Base-by-base conservation (phyloP, 2,797 vertebrate species). In the Yasuhikotakia modesta region DNA sequence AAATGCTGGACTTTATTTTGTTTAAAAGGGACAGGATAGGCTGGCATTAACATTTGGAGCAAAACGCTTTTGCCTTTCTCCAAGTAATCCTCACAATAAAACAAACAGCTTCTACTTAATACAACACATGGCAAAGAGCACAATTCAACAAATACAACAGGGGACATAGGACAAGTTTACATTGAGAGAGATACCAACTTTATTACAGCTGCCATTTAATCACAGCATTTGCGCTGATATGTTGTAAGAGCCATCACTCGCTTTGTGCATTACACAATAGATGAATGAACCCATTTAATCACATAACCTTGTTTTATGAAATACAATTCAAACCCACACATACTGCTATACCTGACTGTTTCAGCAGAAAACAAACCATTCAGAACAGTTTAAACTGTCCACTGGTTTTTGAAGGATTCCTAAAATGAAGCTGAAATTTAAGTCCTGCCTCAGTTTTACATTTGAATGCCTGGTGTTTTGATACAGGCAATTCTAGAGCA, bases 1-100 rank as follows among this genome's bases (percentile, higher is more conserved):
- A 79, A 82, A 82, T 85, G 84, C 79, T 85, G 72, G 83, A 87
- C 77, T 87, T 91, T 91, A 88, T 86, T 86, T 90, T 82, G 16
- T 17, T 85, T 85, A 43, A 77, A 82, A 78, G 69, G 81, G 74
- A 73, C 60, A 60, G 39, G 57, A 79, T 81, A 84, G 71, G 61
- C 87, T 86, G 86, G 86, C 87, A 87, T 75, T 67, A 32, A 87
- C 68, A 85, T 79, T 74, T 67, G 84, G 77, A 88, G 70, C 80
- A 83, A 83, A 76, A 73, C 70, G 71, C 65, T 68, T 66, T 69
- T 76, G 79, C 81, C 64, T 66, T 75, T 82, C 78, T 78, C 68
- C 78, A 10, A 35, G 73, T 66, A 73, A 75, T 60, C 70, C 74
- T 79, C 0, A 8, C 55, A 76, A 70, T 61, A 84, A 78, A 79